Percentiles rank a stretch among this genome's conserved stretches.
Evolutionary conservation across 2,888 invertebrate species (phyloP).

Genomic region (Hymenopus coronatus): DNA sequence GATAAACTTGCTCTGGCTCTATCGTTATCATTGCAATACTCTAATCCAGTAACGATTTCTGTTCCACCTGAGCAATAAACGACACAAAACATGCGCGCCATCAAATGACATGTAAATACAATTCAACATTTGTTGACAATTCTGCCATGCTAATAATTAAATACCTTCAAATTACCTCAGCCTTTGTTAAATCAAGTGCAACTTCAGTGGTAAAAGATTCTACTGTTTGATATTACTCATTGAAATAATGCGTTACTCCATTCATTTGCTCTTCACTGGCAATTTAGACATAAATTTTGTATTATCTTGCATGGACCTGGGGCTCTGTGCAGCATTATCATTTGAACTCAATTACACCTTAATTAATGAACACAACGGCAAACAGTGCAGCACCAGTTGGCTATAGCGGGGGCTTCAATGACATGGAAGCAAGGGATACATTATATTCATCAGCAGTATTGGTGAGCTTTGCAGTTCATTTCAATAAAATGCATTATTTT

Average conservation of each 20-base stretch:
- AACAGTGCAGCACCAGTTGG: not conserved
- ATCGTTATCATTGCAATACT: not conserved
- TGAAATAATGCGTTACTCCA: slow-evolving; percentile 21
- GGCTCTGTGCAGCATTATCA: slow-evolving; percentile 12
- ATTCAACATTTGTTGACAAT: not conserved
- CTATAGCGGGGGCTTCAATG: not conserved
- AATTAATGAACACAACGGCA: slow-evolving; percentile 20
- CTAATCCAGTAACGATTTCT: not conserved
- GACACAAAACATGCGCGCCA: not conserved
- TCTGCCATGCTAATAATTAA: not conserved
- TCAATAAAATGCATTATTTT: not conserved
- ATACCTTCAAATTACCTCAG: not conserved
- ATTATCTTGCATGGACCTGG: slow-evolving; percentile 15
- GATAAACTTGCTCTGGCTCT: not conserved
- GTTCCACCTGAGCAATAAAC: not conserved
- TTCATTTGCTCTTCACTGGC: slow-evolving; percentile 13
- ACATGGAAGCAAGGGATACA: not conserved
- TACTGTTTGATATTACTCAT: slow-evolving; percentile 17
- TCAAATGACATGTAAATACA: not conserved
- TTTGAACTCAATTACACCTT: slow-evolving; percentile 25
- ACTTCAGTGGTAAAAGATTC: slow-evolving; percentile 8
- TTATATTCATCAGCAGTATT: not conserved
- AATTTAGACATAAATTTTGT: slow-evolving; percentile 16
- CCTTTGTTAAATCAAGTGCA: slow-evolving; percentile 7
- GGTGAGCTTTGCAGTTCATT: not conserved